Percentiles rank a stretch among this genome's conserved stretches.
These are phyloP conservation scores for Gymnorhina tibicen DNA, from an alignment of 2,113 vertebrate genomes.

Conservation along the genomic window DNA sequence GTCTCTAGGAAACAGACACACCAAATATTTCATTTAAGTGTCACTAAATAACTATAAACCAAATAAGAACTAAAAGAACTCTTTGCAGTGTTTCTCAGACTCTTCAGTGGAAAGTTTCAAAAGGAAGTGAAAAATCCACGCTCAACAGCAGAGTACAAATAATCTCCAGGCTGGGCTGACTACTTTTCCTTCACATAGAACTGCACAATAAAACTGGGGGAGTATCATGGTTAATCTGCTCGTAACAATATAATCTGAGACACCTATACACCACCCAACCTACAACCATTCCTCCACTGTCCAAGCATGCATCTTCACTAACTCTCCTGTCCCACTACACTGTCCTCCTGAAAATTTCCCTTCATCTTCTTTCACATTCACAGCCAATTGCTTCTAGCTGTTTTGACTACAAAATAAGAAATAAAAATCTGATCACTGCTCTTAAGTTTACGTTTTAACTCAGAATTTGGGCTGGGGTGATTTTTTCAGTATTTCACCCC, in stretches of 20 bases:
- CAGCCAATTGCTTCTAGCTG: not conserved
- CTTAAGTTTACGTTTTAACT: not conserved
- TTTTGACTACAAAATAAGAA: not conserved
- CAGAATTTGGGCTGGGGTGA: not conserved
- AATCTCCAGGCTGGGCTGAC: not conserved
- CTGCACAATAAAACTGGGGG: not conserved
- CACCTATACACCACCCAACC: not conserved
- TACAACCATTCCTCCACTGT: not conserved
- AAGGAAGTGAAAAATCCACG: not conserved
- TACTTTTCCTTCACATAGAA: not conserved
- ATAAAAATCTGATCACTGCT: not conserved
- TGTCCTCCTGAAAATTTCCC: not conserved
- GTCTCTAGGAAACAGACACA: slow-evolving; percentile 58
- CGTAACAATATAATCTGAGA: not conserved
- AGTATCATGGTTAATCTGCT: not conserved
- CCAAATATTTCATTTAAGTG: slow-evolving; percentile 75
- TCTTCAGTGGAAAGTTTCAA: not conserved
- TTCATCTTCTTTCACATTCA: not conserved
- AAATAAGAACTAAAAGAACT: slow-evolving; percentile 12
- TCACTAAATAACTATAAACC: slow-evolving; percentile 52
- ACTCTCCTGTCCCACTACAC: not conserved
- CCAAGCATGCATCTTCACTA: not conserved
- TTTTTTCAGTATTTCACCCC: not conserved
- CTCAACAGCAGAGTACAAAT: accelerated
- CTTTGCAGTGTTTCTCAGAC: not conserved